Base-by-base conservation (phyloP, 2,797 vertebrate species). In the Zalophus californianus region DNA sequence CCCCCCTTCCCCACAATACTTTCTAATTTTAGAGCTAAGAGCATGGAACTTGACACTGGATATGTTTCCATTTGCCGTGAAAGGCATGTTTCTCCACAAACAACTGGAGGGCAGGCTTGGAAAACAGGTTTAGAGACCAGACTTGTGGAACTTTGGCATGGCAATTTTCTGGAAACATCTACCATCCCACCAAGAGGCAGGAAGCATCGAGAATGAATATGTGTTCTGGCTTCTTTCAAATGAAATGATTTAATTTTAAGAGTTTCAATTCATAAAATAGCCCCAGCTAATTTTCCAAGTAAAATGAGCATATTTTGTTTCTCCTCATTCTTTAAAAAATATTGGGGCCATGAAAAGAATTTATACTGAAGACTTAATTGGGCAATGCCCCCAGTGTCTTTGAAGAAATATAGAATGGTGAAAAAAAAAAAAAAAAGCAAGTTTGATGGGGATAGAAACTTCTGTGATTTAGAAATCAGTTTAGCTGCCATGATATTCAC, bases 21-120 rank as follows among this genome's bases (percentile, higher is more conserved):
- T 92, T 92, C 98, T 97, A 97, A 97, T 96, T 97, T 98, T 96
- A 93, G 96, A 90, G 80, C 79, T 73, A 91, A 95, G 89, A 94
- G 86, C 94, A 27, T 25, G 64, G 94, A 91, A 96, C 80, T 95
- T 78, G 95, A 97, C 93, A 79, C 80, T 86, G 85, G 68, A 13
- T 82, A 72, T 93, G 85, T 95, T 96, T 96, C 97, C 97, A 94
- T 95, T 94, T 91, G 95, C 96, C 94, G 79, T 66, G 95, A 93
- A 97, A 98, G 96, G 92, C 95, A 20, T 89, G 95, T 84, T 97
- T 97, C 96, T 97, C 93, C 95, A 95, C 86, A 95, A 97, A 97
- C 90, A 95, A 87, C 97, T 35, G 86, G 75, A 96, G 91, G 96
- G 78, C 82, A 83, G 60, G 38, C 90, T 92, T 60, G 85, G 96